These are phyloP conservation scores for Eretmochelys imbricata DNA, from an alignment of 2,113 vertebrate species.

Conservation along the genomic window DNA sequence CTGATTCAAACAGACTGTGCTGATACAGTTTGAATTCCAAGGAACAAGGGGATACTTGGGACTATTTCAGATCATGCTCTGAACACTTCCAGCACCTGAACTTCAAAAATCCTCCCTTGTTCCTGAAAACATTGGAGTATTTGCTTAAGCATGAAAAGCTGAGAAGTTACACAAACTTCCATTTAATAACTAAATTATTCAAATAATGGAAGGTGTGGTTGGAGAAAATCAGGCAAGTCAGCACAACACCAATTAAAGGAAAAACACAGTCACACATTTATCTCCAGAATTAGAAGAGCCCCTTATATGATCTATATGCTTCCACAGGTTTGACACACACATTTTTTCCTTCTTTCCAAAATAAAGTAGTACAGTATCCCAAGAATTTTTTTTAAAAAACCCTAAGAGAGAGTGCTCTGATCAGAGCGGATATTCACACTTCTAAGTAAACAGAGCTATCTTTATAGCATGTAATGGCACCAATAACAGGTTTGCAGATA, in stretches of 20 bases:
- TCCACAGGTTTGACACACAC: background rate
- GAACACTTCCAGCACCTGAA: slow-evolving; percentile 24
- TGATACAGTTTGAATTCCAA: slow-evolving; percentile 10
- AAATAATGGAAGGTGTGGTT: background rate
- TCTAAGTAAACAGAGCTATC: slow-evolving; percentile 54
- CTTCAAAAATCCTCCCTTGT: background rate
- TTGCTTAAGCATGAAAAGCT: background rate
- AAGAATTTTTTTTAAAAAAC: background rate
- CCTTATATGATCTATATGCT: background rate
- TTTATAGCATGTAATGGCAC: slow-evolving; percentile 36
- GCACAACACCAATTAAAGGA: background rate
- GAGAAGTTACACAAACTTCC: background rate
- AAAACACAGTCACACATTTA: rapidly evolving
- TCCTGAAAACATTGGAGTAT: background rate
- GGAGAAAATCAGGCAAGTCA: background rate
- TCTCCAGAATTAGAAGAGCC: background rate
- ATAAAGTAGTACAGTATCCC: background rate
- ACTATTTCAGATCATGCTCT: slow-evolving; percentile 38
- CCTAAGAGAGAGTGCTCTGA: slow-evolving; percentile 46
- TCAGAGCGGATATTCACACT: slow-evolving; percentile 41
- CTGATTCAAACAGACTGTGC: slow-evolving; percentile 59
- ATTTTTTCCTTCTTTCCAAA: background rate
- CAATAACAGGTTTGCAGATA: slow-evolving; percentile 23
- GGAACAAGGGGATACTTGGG: slow-evolving; percentile 27
- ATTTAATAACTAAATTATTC: slow-evolving; percentile 3